Base-by-base conservation (phyloP, 2,113 vertebrate genomes). In the Copsychus sechellarum region DNA sequence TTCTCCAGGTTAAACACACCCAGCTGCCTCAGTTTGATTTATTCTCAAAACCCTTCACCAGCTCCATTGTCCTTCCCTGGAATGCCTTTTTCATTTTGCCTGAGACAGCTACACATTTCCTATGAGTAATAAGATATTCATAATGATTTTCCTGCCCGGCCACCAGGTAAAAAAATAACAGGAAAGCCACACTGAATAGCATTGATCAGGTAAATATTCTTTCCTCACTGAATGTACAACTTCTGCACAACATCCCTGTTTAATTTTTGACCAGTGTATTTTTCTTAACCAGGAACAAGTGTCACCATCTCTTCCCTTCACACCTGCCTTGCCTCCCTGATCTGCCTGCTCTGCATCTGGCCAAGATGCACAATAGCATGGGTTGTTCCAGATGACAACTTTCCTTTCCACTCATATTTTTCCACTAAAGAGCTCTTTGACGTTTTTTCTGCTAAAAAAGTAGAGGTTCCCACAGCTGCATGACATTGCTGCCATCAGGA, bases 61-160 rank as follows among this genome's bases (percentile, higher is more conserved):
- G 4, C 5, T 74, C 6, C 0, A 0, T 21, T 58, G 33, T 20
- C 7, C 6, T 29, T 45, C 61, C 13, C 45, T 29, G 23, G 33
- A 60, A 45, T 38, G 26, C 3, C 7, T 12, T 51, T 66, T 48
- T 51, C 16, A 17, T 34, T 74, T 70, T 70, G n/a, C n/a, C 24
- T 38, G 11, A 82, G 16, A 28, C 10, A 67, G 17, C 14, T 43
- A 16, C 3, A 15, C 2, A 18, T 71, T 74, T 66, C 38, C 53
- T 38, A 29, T 7, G 5, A 48, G 1, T 34, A 47, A 43, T 12
- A 57, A 74, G 6, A 45, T 82, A 58, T 50, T 47, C 12, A 33
- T 7, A 42, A 64, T 53, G 11, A 54, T 29, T 48, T 70, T 79
- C 17, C 47, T 79, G 13, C 10, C 33, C 34, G 34, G 7, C 6